These are phyloP conservation scores for Actias luna DNA, from an alignment of 2,888 invertebrate species.

Conservation along the genomic window DNA sequence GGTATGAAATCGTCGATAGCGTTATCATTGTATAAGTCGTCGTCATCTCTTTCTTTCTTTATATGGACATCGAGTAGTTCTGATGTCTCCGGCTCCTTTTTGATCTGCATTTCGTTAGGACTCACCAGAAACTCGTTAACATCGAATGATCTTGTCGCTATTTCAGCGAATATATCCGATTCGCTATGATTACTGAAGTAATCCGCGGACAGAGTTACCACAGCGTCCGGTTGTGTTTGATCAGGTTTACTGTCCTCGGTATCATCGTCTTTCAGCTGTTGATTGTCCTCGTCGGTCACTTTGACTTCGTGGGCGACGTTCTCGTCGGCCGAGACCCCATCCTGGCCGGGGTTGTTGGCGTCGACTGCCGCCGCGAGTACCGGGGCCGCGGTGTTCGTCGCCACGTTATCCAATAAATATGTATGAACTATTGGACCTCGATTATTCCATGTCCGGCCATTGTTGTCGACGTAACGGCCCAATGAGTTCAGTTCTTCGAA, in stretches of 20 bases:
- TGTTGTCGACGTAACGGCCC: constrained; percentile 77
- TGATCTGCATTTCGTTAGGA: constrained; percentile 68
- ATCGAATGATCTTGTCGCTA: constrained; percentile 69
- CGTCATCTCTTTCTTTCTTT: constrained; percentile 59
- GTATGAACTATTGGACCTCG: constrained; percentile 66
- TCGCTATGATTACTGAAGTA: constrained; percentile 62
- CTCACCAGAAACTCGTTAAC: constrained; percentile 69
- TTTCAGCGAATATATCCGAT: constrained; percentile 67
- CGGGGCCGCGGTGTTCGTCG: constrained; percentile 70
- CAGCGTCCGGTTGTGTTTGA: constrained; percentile 51
- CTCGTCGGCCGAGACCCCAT: constrained; percentile 70
- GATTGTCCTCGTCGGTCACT: constrained; percentile 60
- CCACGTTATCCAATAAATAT: constrained; percentile 76
- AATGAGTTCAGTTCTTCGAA: constrained; percentile 88
- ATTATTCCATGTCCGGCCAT: constrained; percentile 71
- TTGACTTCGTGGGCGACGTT: constrained; percentile 75
- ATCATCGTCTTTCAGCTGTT: constrained; percentile 38
- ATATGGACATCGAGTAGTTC: constrained; percentile 49
- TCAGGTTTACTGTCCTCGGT: constrained; percentile 43
- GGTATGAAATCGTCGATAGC: constrained; percentile 74
- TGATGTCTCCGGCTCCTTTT: constrained; percentile 51
- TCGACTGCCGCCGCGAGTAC: constrained; percentile 56
- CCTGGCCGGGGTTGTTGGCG: constrained; percentile 47
- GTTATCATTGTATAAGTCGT: constrained; percentile 69
- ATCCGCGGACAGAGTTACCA: constrained; percentile 67